Base-by-base conservation (phyloP, 2,797 vertebrate genomes). In the Balearica regulorum region DNA sequence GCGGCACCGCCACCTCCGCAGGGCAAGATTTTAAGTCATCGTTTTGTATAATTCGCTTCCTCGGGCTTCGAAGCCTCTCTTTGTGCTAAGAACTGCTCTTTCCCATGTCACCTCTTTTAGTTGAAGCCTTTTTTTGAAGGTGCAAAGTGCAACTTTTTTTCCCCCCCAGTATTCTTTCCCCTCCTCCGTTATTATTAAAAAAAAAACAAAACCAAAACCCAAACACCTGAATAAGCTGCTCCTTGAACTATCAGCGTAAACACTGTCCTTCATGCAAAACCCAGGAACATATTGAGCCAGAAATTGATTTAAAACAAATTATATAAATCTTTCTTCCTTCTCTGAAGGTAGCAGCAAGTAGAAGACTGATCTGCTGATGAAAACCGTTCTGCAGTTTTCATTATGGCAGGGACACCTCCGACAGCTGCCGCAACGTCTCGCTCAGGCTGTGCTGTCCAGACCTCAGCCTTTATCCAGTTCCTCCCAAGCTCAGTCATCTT, bases 21-120 rank as follows among this genome's bases (percentile, higher is more conserved):
- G 25, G 1, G 16, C 0, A 6, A 35, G n/a, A 16, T 29, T 11
- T 57, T 14, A 43, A 10, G 48, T 10, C 29, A 1, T 31, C 1
- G 0, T 46, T 33, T 31, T 43, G 25, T n/a, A 83, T 55, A 49
- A 77, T 35, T 71, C 18, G 1, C 7, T 71, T 66, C 41, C 33
- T 77, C 6, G 3, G 37, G 43, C 41, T 31, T 57, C 71, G 46
- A 0, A 61, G 54, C 26, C 19, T 75, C 26, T 51, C 66, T 41
- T 8, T 37, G 61, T 87, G 73, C 83, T 58, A 33, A 37, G 55
- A 64, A 9, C 35, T 31, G 65, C 64, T 46, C 54, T 60, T 71
- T 46, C 53, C 71, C 44, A 9, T 16, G 11, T 28, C 53, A 33
- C 21, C 28, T 49, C 41, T 44, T 83, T 48, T 12, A 46, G 18